Evolutionary conservation across 2,113 vertebrate species (phyloP).

Genomic region (Ctenomys sociabilis): DNA sequence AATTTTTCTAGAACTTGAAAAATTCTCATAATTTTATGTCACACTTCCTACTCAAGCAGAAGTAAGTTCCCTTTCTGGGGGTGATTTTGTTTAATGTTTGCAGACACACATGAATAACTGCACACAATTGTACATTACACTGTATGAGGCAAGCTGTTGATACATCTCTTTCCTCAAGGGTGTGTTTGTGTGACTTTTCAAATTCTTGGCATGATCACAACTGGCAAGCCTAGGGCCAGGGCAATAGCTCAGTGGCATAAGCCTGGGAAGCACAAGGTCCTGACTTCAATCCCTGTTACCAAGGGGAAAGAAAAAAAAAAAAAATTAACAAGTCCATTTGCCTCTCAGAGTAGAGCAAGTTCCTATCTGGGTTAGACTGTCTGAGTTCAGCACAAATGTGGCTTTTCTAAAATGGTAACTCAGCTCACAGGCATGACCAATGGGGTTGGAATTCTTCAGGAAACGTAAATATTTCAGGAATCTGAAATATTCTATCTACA

Average conservation of each 20-base stretch:
- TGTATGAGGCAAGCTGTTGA: not conserved
- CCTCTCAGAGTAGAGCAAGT: not conserved
- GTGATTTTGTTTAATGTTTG: not conserved
- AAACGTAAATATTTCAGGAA: constrained; percentile 82
- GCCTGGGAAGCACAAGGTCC: too few relatives aligned
- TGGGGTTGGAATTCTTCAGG: constrained; percentile 68
- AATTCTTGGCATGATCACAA: constrained; percentile 14
- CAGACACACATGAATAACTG: not conserved
- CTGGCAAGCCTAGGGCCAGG: not conserved
- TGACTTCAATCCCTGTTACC: too few relatives aligned
- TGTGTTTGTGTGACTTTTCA: constrained; percentile 47
- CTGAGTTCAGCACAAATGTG: constrained; percentile 36
- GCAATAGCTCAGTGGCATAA: too few relatives aligned
- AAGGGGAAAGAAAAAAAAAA: too few relatives aligned
- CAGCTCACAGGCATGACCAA: constrained; percentile 49
- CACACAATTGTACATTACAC: not conserved
- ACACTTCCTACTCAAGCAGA: not conserved
- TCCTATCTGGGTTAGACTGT: not conserved
- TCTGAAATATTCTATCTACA: constrained; percentile 73
- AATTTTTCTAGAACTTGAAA: constrained; percentile 59
- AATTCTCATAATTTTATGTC: not conserved
- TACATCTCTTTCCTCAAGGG: not conserved
- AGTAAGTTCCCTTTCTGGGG: constrained; percentile 49
- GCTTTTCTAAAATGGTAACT: constrained; percentile 63
- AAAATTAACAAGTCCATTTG: constrained; percentile 14